A percentile compares a stretch with the other conserved stretches of the same genome.
These are phyloP conservation scores for Mimas tiliae DNA, from an alignment of 2,888 invertebrate species.

Conservation along the genomic window DNA sequence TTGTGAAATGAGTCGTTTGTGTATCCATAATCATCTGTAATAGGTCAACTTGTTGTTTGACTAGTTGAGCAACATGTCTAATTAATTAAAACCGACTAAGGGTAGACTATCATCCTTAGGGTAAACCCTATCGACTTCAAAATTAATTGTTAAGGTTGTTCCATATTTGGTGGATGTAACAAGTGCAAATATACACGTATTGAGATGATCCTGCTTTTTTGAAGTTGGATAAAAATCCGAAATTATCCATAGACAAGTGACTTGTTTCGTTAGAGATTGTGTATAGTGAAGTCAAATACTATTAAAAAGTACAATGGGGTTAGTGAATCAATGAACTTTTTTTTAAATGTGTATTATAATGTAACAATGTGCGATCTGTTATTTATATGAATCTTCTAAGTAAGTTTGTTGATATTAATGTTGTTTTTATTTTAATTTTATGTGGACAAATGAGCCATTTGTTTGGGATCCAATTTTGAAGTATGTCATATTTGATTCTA, in stretches of 20 bases:
- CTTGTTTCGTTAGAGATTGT: no score
- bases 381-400: constrained; percentile 23
- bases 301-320: not conserved
- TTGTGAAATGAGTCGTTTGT: not conserved
- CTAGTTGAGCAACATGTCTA: no score
- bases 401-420: constrained; percentile 34
- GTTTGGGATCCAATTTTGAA: constrained; percentile 10
- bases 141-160: no score
- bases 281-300: not conserved
- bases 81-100: no score
- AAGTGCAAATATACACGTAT: no score
- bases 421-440: constrained; percentile 13
- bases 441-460: not conserved
- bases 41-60: no score
- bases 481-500: not conserved
- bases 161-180: no score
- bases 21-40: not conserved
- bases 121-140: no score
- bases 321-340: not conserved
- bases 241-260: no score
- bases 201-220: no score
- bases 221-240: not conserved
- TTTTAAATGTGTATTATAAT: not conserved
- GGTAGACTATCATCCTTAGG: no score
- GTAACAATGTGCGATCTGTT: constrained; percentile 12